Evolutionary conservation across 2,113 vertebrate species (phyloP), one percentile per base, ranked within the genome.

Genomic region (Laticauda colubrina): DNA sequence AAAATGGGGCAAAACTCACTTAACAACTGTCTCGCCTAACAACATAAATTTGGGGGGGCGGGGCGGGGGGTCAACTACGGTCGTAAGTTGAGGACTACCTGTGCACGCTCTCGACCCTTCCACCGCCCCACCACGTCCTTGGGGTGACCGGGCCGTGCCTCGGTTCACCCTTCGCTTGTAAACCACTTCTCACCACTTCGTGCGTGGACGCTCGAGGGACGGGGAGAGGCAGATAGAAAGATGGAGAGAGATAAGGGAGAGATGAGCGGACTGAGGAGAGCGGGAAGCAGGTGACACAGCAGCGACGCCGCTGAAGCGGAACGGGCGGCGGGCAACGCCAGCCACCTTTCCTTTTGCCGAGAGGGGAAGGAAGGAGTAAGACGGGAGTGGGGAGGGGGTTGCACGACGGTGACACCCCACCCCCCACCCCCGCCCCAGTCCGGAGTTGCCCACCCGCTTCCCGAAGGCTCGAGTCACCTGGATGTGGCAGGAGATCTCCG

Each of bases 401-500:
- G 88, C 34, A 6, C 3, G 91, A 21, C 18, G 18, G 14, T 14
- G 12, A 34, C 34, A 39, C 34, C 34, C 48, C 1, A 0, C 18
- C n/a, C n/a, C 59, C 48, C 39, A 0, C 18, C 1, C 59, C 48
- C 39, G 0, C 18, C 1, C 2, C 21, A 10, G 24, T 26, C 5
- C 43, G 29, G 3, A 20, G 24, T n/a, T 51, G 43, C 7, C 85
- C 11, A 4, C 2, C 43, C 45, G 18, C 29, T 15, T 39, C 54
- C 85, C 64, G 5, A 24, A 90, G n/a, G 57, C 5, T 54, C 3
- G 91, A 86, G 55, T 43, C 97, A 99, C 99, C 98, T 99, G 99
- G 95, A 99, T 98, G 97, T 97, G 98, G 97, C 98, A 99, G 96
- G 98, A 98, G 97, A 99, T 97, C 97, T 99, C 98, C 69, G 98